A percentile compares a stretch with the other conserved stretches of the same genome.
These are phyloP conservation scores for Ophion ellenae DNA, from an alignment of 2,888 invertebrate species.

Conservation along the genomic window DNA sequence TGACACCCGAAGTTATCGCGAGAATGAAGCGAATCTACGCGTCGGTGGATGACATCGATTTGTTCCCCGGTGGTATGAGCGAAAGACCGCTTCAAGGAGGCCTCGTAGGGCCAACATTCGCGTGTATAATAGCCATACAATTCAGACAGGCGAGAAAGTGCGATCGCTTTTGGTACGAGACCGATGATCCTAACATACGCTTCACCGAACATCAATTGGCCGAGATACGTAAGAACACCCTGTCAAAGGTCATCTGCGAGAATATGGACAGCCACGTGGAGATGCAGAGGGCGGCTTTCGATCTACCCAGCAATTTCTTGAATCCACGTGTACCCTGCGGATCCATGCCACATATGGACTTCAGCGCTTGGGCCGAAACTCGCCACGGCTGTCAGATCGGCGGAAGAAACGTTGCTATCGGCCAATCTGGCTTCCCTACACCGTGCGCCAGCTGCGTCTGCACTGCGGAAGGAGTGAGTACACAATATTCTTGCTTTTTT, in stretches of 20 bases:
- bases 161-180: constrained; percentile 98
- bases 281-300: constrained; percentile 95
- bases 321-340: constrained; percentile 95
- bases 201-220: constrained; percentile 94
- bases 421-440: constrained; percentile 94
- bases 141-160: constrained; percentile 95
- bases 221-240: constrained; percentile 93
- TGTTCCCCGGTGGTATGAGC: constrained; percentile 98
- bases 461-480: constrained; percentile 92
- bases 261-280: constrained; percentile 94
- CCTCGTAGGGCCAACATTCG: constrained; percentile 96
- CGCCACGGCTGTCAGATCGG: constrained; percentile 93
- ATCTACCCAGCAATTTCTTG: constrained; percentile 95
- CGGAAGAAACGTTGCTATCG: constrained; percentile 90
- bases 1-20: constrained; percentile 92
- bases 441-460: constrained; percentile 96
- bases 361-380: constrained; percentile 93
- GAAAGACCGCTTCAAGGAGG: constrained; percentile 95
- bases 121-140: constrained; percentile 97
- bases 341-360: constrained; percentile 91
- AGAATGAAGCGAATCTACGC: constrained; percentile 92
- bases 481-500: background rate
- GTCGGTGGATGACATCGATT: constrained; percentile 97
- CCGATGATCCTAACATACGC: constrained; percentile 90
- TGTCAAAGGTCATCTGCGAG: constrained; percentile 94